Base-by-base conservation (phyloP, 2,113 vertebrate genomes). In the Capreolus pygargus region DNA sequence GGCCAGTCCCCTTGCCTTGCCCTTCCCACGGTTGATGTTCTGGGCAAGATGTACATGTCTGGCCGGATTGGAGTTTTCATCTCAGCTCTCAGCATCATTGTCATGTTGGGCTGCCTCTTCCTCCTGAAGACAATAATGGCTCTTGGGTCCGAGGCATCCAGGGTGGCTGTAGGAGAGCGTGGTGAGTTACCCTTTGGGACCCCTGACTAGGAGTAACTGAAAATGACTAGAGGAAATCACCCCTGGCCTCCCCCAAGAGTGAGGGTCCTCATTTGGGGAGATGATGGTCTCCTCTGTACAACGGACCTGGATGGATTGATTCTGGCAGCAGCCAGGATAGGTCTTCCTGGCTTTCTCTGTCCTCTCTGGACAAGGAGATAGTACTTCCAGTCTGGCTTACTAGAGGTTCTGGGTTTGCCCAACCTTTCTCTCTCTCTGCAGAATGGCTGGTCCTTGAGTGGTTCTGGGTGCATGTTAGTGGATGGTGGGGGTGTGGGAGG, bases 141-240 rank as follows among this genome's bases (percentile, higher is more conserved):
- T 84, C 95, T 98, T 81, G 91, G 86, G 89, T 89, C 19, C 64
- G 33, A 96, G 93, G 74, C 74, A 14, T 94, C 55, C 89, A 95
- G 95, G 96, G 93, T 86, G 88, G 78, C 89, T 81, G 55, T 89
- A 58, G 96, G 79, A 64, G 52, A 96, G 47, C 39, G n/a, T 5
- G 97, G 97, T 98, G 83, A 98, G 98, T 90, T 95, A 36, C 87
- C 64, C 16, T 88, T 83, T 78, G 95, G 86, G 86, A 52, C 61
- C 58, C 39, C 23, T 84, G 57, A 78, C 36, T 84, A 79, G 86
- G 3, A 82, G 45, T n/a, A 91, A 58, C 45, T 96, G 84, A 79
- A 58, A 90, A 67, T 67, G 33, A 58, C 74, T 30, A 16, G 84
- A 45, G 39, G 23, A 60, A 74, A 33, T 57, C 50, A 79, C 19